Evolutionary conservation across 2,113 vertebrate species (phyloP).

Genomic region (Brevimyrus niger): DNA sequence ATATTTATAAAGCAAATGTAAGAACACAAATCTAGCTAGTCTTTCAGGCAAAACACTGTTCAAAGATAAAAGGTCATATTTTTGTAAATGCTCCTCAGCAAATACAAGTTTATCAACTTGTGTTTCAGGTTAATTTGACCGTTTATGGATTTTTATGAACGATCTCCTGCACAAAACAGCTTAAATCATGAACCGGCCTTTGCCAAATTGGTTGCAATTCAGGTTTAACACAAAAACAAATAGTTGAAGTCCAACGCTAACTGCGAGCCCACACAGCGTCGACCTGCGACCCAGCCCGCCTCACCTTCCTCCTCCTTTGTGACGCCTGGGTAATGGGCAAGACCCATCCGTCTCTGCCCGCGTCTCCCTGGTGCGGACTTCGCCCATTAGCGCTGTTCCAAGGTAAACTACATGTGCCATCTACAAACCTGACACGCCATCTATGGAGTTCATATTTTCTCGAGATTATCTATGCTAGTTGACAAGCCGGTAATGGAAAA

Average conservation of each 20-base stretch:
- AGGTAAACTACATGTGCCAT: constrained; percentile 98
- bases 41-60: constrained; percentile 7
- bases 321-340: constrained; percentile 67
- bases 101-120: constrained; percentile 26
- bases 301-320: neutral
- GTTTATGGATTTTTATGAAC: constrained; percentile 31
- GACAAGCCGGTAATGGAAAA: constrained; percentile 99
- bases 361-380: constrained; percentile 83
- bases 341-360: constrained; percentile 71
- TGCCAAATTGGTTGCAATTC: constrained; percentile 6
- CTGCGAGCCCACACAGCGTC: neutral
- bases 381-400: constrained; percentile 86
- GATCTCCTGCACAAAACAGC: constrained; percentile 21
- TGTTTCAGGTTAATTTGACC: constrained; percentile 26
- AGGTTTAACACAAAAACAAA: constrained; percentile 40
- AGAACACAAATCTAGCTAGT: neutral
- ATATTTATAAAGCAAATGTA: neutral
- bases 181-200: constrained; percentile 1
- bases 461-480: constrained; percentile 91
- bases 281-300: neutral
- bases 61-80: constrained; percentile 13
- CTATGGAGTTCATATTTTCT: constrained; percentile 85
- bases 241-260: constrained; percentile 46
- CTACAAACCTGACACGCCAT: constrained; percentile 95
- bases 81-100: constrained; percentile 3